These are phyloP conservation scores for Pseudochirops corinnae DNA, from an alignment of 2,797 vertebrate species.

Conservation along the genomic window DNA sequence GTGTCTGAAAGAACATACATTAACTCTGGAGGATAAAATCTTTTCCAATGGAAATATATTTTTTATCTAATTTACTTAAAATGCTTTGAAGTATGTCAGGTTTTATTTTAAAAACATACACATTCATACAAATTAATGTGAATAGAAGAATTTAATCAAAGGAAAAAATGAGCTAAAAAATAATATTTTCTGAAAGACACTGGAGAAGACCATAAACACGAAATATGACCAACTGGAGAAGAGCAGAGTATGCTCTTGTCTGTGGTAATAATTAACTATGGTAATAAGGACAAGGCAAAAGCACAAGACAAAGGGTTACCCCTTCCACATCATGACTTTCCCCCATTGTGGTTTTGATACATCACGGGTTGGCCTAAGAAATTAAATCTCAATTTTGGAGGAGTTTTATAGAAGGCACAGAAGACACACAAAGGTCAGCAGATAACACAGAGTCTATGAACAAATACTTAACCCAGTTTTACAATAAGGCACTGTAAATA, in stretches of 20 bases:
- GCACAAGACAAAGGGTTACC: neutral
- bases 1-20: too few species aligned
- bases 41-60: too few species aligned
- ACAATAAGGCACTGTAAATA: neutral
- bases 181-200: neutral
- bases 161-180: neutral
- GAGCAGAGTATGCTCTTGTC: neutral
- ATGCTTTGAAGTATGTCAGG: too few species aligned
- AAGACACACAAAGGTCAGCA: neutral
- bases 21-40: too few species aligned
- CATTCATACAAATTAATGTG: neutral
- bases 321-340: neutral
- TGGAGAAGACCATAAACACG: neutral
- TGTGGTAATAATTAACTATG: neutral
- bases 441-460: neutral
- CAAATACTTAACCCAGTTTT: neutral
- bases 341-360: neutral
- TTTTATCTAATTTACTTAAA: too few species aligned
- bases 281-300: neutral
- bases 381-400: neutral
- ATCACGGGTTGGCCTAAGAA: neutral
- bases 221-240: neutral
- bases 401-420: neutral
- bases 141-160: neutral
- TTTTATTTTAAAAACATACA: too few species aligned